Evolutionary conservation across 92 coral and sea anemone genomes (phyloP), one percentile per base, ranked within the genome.

Genomic region (Actinostola sp.): DNA sequence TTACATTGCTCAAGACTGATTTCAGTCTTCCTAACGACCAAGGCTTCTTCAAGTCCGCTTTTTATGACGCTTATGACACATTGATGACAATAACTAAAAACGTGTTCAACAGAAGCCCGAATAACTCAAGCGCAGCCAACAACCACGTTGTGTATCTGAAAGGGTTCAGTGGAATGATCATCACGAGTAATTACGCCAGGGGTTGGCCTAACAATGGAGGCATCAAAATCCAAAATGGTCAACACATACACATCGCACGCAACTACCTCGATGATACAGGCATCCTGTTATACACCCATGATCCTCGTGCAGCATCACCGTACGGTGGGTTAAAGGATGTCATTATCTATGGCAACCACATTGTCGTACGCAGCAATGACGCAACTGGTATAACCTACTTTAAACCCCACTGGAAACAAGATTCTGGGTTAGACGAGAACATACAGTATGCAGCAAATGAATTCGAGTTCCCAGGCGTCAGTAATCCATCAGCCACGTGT

Each of bases 101-200:
- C 35, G 43, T 83, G 44, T 83, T 83, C 66, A 83, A 83, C 61
- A 83, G 79, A 57, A 83, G 88, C 21, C 88, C 86, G 4, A 36
- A 63, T 48, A 76, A 8, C 52, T 54, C 7, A 14, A 0, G 39
- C 19, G 56, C 0, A 6, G 7, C 48, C 4, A 68, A 24, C 41
- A 83, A 83, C 66, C 88, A 76, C 88, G 88, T 43, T 39, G 42
- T 83, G 33, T 83, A 83, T 34, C 74, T 83, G 23, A 83, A 83
- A 69, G 88, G 88, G 16, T 83, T 83, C 60, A 31, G 52, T 1
- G 28, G 42, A 3, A 71, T 69, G 70, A 15, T 1, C 4, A 61
- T 76, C 16, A 2, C 15, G 23, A 58, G 77, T 1, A 83, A 83
- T 63, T 83, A 83, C 61, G 88, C 61, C 61, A 51, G 88, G 45